Base-by-base conservation (phyloP, 2,113 vertebrate genomes). In the Condylura cristata region DNA sequence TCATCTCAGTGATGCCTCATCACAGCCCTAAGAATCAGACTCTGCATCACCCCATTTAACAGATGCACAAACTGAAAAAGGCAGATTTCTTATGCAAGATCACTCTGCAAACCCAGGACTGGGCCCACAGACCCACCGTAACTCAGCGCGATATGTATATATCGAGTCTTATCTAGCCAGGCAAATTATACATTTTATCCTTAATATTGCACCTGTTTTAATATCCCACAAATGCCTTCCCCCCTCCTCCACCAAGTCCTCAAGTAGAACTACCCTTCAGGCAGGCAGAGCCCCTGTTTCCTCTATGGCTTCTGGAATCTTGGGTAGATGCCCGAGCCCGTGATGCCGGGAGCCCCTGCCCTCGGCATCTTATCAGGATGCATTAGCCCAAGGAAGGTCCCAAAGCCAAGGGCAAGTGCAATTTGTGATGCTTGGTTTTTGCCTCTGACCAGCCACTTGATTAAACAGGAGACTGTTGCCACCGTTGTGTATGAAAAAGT, bases 161-260 rank as follows among this genome's bases (percentile, higher is more conserved):
- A 39, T 74, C 39, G n/a, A n/a, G n/a, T 79, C 63, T n/a, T 92
- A 17, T 72, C 17, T 72, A 32, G 13, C 65, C 80, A 79, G 17
- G 6, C 6, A 80, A 80, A 41, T 41, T 20, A 48, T 32, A 4
- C n/a, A n/a, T 61, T 92, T 87, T 90, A 30, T 70, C 61, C 34
- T 90, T n/a, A 91, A 91, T 44, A 58, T 20, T 63, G 32, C 5
- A 86, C 46, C 70, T 34, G 26, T 75, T 91, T 93, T 30, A 89
- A 58, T 34, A 28, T 1, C 3, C 61, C 80, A 51, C n/a, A 37
- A 44, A 34, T 44, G 11, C 22, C 56, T 56, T 53, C 46, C 28
- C 18, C 10, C 18, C 53, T 85, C 32, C 39, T 16, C 24, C 39
- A 70, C 61, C 32, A 66, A 68, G 66, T 32, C n/a, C 48, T 66